Conservation (phyloP, 2,888 invertebrate species). For the Noctua comes region DNA sequence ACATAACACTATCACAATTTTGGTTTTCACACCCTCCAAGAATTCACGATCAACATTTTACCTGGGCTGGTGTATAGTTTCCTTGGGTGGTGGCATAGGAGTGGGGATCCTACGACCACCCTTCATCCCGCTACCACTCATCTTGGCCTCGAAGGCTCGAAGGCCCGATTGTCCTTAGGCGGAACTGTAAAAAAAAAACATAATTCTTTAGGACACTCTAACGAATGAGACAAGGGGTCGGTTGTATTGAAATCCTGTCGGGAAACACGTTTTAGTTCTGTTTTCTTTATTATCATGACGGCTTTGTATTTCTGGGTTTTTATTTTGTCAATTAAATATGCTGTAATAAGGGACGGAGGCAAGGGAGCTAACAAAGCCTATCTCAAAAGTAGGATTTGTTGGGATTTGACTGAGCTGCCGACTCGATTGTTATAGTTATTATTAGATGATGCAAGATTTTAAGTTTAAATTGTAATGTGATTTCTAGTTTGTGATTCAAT, state of each 20-base stretch:
- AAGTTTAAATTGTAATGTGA: not conserved
- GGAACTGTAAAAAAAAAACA: conserved; percentile 74
- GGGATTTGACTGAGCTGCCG: conserved; percentile 9
- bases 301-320: conserved; percentile 51
- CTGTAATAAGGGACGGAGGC: conserved; percentile 24
- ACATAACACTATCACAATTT: conserved; percentile 15
- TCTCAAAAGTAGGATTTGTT: conserved; percentile 32
- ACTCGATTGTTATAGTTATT: not conserved
- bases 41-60: conserved; percentile 53
- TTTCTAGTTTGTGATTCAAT: not conserved
- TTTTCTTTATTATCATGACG: conserved; percentile 31
- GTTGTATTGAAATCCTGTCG: conserved; percentile 56
- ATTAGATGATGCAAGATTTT: not conserved
- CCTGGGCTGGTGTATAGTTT: conserved; percentile 69
- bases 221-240: conserved; percentile 73
- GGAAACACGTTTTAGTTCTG: conserved; percentile 54
- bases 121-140: conserved; percentile 80
- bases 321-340: conserved; percentile 61
- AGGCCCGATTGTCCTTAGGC: conserved; percentile 72
- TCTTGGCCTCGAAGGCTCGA: conserved; percentile 69
- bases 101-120: conserved; percentile 87
- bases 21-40: conserved; percentile 8
- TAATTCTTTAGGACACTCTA: conserved; percentile 72
- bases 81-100: conserved; percentile 86
- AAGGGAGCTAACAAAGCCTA: conserved; percentile 17